Evolutionary conservation across 2,888 invertebrate genomes (phyloP).

Genomic region (Caenorhabditis auriculariae): DNA sequence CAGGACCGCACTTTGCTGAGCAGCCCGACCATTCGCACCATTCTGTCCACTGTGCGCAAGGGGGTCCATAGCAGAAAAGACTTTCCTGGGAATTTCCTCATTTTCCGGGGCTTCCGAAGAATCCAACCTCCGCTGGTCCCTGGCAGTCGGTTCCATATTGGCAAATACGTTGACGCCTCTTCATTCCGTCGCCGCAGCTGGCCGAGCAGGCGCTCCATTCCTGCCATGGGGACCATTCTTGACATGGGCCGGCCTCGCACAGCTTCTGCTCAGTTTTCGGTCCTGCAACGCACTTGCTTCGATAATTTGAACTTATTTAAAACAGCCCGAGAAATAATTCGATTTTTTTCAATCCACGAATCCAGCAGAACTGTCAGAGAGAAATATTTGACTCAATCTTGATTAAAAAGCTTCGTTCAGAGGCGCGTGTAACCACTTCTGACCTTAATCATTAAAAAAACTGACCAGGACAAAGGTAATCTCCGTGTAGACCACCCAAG

Average conservation of each 20-base stretch:
- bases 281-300: slow-evolving; percentile 16
- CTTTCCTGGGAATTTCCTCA: slow-evolving; percentile 25
- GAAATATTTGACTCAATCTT: too few relatives aligned
- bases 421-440: too few relatives aligned
- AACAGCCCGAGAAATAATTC: neutral
- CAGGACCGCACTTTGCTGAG: slow-evolving; percentile 48
- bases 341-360: too few relatives aligned
- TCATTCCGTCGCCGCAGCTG: slow-evolving; percentile 51
- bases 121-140: slow-evolving; percentile 43
- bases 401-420: too few relatives aligned
- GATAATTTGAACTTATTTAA: too few relatives aligned
- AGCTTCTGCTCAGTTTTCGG: slow-evolving; percentile 35
- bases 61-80: slow-evolving; percentile 54
- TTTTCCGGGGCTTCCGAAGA: neutral
- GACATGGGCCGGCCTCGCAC: slow-evolving; percentile 48
- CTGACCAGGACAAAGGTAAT: slow-evolving; percentile 37
- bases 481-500: slow-evolving; percentile 45
- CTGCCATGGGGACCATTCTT: slow-evolving; percentile 49
- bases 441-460: too few relatives aligned
- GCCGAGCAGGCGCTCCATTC: slow-evolving; percentile 52
- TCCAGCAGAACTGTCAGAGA: too few relatives aligned
- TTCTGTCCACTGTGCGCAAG: slow-evolving; percentile 52
- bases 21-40: slow-evolving; percentile 54
- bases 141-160: slow-evolving; percentile 55
- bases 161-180: slow-evolving; percentile 47